Base-by-base conservation (phyloP, 2,113 vertebrate genomes). In the Uropsilus gracilis region DNA sequence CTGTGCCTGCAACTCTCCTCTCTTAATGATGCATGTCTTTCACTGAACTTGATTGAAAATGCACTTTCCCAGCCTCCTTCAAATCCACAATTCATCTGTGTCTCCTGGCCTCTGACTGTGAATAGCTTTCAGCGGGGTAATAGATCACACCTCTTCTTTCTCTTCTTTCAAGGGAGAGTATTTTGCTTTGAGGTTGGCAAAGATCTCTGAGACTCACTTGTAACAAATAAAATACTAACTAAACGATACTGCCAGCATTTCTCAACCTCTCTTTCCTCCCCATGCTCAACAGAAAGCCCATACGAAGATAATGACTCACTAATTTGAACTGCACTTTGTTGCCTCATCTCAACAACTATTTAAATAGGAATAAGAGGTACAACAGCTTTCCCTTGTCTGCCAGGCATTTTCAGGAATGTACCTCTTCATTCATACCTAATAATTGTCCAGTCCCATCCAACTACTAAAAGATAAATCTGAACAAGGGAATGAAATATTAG, bases 21-120 rank as follows among this genome's bases (percentile, higher is more conserved):
- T 44, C 90, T 89, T 57, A 94, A 50, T 76, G 24, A 53, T 44
- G 90, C 13, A 22, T 7, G 6, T 63, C 86, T 22, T 95, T 6
- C 48, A 64, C 39, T 95, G 72, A 90, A 59, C 1, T 91, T 18
- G 10, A 46, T 95, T 95, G 90, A 88, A 97, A 84, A 69, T 14
- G 34, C 28, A 55, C n/a, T 91, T 73, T 44, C 76, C 59, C 0
- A 18, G 37, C 26, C 42, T 95, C 50, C 75, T 81, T 91, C 77
- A 42, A 89, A 97, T n/a, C 30, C n/a, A 81, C 83, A 96, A 26
- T 53, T 94, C 37, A 7, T 34, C 34, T 6, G 28, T 11, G 57
- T 88, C 77, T 88, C 91, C 7, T 59, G 39, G 53, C 80, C 55
- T 44, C 72, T 72, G n/a, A 75, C 30, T 53, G 37, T 42, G 59